Evolutionary conservation across 2,888 invertebrate genomes (phyloP).

Genomic region (Pogonocherus hispidulus): DNA sequence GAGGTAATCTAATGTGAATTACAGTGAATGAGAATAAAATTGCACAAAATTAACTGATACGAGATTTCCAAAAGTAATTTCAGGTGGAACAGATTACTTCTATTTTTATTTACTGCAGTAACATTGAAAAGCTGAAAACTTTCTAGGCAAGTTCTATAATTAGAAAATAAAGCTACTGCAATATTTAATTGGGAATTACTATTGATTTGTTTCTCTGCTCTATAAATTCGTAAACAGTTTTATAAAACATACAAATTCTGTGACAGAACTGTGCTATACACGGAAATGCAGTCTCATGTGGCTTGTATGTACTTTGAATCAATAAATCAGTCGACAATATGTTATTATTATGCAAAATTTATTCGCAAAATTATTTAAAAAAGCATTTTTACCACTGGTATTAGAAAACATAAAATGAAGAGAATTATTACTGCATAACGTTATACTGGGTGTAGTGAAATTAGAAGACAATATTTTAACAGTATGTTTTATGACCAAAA

Average conservation of each 20-base stretch:
- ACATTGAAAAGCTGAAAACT: not conserved
- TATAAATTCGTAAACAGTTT: not conserved
- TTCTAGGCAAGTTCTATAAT: not conserved
- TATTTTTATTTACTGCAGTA: not conserved
- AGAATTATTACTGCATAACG: too few relatives aligned
- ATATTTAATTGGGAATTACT: not conserved
- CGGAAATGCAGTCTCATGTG: not conserved
- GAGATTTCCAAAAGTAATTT: not conserved
- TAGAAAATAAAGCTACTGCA: not conserved
- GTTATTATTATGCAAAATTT: too few relatives aligned
- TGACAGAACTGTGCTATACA: not conserved
- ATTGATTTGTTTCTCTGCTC: not conserved
- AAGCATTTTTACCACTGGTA: too few relatives aligned
- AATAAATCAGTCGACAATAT: not conserved
- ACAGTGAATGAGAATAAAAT: too few relatives aligned
- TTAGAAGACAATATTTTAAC: too few relatives aligned
- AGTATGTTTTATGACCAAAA: too few relatives aligned
- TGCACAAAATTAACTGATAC: too few relatives aligned
- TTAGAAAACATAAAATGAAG: too few relatives aligned
- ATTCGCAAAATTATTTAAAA: too few relatives aligned
- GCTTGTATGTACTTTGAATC: not conserved
- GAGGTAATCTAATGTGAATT: too few relatives aligned
- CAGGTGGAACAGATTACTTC: not conserved
- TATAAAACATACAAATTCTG: conserved; percentile 1
- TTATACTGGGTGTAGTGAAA: too few relatives aligned